Conservation (phyloP, 2,888 invertebrate species). For the Miltochrista miniata region DNA sequence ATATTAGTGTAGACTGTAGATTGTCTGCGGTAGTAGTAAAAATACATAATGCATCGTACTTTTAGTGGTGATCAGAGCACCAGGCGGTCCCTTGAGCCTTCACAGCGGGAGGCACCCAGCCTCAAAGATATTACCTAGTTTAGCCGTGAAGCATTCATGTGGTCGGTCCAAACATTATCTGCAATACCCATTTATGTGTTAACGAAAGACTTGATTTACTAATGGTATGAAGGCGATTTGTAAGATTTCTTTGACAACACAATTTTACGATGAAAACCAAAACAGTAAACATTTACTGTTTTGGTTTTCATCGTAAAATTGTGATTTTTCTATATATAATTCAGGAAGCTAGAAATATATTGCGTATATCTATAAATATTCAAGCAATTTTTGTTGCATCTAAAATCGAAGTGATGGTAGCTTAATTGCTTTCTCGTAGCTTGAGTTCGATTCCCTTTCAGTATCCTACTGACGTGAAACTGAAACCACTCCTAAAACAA, state of each 20-base stretch:
- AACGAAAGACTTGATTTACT: neutral
- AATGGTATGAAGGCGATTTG: neutral
- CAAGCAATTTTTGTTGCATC: no score
- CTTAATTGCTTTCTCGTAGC: no score
- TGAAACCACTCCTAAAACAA: no score
- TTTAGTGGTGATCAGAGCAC: conserved; percentile 12
- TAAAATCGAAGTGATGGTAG: no score
- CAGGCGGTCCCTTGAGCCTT: conserved; percentile 28
- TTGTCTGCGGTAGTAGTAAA: conserved; percentile 17
- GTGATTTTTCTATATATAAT: no score
- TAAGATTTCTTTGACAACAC: neutral
- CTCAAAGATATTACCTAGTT: neutral
- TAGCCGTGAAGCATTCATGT: neutral
- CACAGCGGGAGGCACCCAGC: conserved; percentile 17
- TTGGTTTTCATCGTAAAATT: neutral
- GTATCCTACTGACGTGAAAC: no score
- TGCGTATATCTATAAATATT: no score
- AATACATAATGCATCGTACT: conserved; percentile 31
- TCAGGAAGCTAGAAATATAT: no score
- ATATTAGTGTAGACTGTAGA: no score
- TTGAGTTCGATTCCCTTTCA: no score
- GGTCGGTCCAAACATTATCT: neutral
- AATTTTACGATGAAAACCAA: no score
- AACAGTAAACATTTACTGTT: neutral
- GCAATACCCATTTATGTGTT: neutral